Evolutionary conservation across 2,888 invertebrate species (phyloP).

Genomic region (Aphidius colemani): DNA sequence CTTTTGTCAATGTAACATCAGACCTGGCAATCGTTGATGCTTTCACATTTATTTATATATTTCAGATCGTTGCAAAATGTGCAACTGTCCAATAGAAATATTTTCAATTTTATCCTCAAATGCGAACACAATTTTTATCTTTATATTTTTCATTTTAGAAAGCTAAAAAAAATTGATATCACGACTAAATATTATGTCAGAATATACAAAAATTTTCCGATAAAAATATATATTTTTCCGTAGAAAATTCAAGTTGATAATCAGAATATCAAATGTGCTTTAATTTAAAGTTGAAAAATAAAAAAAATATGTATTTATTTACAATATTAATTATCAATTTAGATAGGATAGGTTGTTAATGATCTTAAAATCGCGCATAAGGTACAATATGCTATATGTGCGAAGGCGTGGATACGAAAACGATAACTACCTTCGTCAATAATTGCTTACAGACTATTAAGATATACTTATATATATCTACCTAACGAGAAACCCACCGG

Average conservation of each 20-base stretch:
- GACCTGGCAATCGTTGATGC: conserved; percentile 28
- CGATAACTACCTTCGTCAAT: conserved; percentile 33
- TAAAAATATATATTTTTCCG: neutral
- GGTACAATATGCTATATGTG: neutral
- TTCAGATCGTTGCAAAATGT: neutral
- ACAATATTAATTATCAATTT: conserved; percentile 29
- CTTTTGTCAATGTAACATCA: conserved; percentile 46
- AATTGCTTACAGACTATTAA: conserved; percentile 36
- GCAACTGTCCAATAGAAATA: conserved; percentile 12
- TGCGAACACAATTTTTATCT: neutral
- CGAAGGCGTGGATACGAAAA: conserved; percentile 5
- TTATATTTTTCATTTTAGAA: no score
- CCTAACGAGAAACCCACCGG: conserved; percentile 24
- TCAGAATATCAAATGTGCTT: neutral
- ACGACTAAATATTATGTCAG: no score
- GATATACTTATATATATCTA: conserved; percentile 27
- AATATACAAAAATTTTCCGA: no score
- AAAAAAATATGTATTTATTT: neutral
- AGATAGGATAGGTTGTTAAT: conserved; percentile 23
- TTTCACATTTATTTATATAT: conserved; percentile 32
- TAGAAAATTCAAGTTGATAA: neutral
- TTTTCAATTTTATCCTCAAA: conserved; percentile 23
- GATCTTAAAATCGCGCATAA: conserved; percentile 2
- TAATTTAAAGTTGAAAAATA: neutral
- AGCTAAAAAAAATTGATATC: no score